A percentile compares a stretch with the other conserved stretches of the same genome.
These are phyloP conservation scores for Ischnura elegans DNA, from an alignment of 2,888 invertebrate genomes.

Conservation along the genomic window DNA sequence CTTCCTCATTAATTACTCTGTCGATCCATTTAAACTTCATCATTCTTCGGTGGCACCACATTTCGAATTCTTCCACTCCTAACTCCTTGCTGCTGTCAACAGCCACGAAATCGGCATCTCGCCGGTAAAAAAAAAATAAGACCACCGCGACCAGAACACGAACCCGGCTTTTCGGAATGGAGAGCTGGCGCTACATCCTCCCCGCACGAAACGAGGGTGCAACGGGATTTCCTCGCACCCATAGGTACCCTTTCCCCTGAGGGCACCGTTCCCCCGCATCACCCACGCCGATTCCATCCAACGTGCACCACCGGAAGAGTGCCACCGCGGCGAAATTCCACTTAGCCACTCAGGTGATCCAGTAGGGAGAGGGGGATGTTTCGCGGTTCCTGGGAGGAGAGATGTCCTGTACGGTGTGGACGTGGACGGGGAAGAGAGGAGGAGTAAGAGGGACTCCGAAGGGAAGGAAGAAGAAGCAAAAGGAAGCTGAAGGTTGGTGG, in stretches of 20 bases:
- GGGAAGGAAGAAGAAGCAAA: constrained; percentile 9
- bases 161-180: no score
- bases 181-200: no score
- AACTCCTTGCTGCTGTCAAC: no score
- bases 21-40: no score
- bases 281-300: not conserved
- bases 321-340: constrained; percentile 56
- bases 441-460: not conserved
- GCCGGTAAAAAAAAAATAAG: no score
- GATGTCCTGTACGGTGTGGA: not conserved
- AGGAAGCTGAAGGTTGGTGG: not conserved
- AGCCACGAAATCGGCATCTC: no score
- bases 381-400: not conserved
- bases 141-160: no score
- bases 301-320: constrained; percentile 48
- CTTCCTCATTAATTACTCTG: no score
- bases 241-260: not conserved
- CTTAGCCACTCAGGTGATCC: constrained; percentile 57
- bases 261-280: not conserved
- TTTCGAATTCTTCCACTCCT: no score
- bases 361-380: not conserved
- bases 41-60: no score
- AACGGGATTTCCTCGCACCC: not conserved
- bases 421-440: not conserved
- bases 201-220: not conserved